Base-by-base conservation (phyloP, 2,888 invertebrate genomes). In the Drosophila antonietae region DNA sequence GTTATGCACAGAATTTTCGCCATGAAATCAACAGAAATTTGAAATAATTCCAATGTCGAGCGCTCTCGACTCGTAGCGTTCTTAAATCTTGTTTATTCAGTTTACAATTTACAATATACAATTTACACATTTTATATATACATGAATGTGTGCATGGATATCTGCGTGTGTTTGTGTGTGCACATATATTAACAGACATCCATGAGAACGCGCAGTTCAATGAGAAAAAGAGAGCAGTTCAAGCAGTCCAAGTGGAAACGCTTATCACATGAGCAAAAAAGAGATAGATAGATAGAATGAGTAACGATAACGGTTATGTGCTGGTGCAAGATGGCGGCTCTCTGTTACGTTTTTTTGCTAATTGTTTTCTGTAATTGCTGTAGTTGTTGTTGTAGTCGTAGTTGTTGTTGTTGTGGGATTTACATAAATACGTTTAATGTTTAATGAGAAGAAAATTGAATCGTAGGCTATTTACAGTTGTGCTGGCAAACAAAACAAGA, bases 361-460 rank as follows among this genome's bases (percentile, higher is more conserved):
- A 63, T 67, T 60, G 60, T 47, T 20, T 39, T 39, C 51, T 44
- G 37, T 47, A 56, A 52, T 23, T 58, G 43, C 65, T 44, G 35
- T 35, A 9, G 37, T 71, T 41, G 58, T 77, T 59, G 79, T 68
- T 52, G 58, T 59, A 37, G 63, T 68, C 20, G 20, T 51, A 63
- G 57, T 60, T 43, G 28, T 52, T 43, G 55, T 80, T 53, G 52
- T 81, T 70, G 80, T 68, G 70, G 80, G 53, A 56, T 75, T 71
- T 80, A 78, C 80, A 90, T 90, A 89, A 90, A 87, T 90, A 83
- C 70, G 80, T 81, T 89, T 79, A 78, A 82, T 79, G 81, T 87
- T 83, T 78, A 90, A 88, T 89, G 82, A 84, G 78, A 84, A 84
- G 58, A 78, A 71, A 59, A 75, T 88, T 78, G 73, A 72, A 62